Percentiles rank a stretch among this genome's conserved stretches.
Conservation (phyloP, 2,888 invertebrate genomes). For the Mermis nigrescens region DNA sequence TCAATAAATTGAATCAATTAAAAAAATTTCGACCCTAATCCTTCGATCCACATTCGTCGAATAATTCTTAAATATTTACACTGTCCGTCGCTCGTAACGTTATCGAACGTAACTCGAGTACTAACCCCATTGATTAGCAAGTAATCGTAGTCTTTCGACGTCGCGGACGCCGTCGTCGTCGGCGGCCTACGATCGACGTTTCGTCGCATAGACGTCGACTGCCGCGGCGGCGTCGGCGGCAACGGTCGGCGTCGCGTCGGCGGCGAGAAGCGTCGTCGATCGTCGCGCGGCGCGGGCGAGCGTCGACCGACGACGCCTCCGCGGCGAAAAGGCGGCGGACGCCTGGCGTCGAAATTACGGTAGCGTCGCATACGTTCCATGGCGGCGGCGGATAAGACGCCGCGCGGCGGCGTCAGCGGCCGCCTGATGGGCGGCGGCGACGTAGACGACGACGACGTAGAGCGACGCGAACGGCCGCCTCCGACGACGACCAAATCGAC, state of each 20-base stretch:
- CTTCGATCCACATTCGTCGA: too few relatives aligned
- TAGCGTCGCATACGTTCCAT: background rate
- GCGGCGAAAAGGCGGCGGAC: background rate
- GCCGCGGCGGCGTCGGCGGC: background rate
- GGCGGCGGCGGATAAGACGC: background rate
- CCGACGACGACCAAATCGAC: conserved; percentile 44
- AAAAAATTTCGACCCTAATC: too few relatives aligned
- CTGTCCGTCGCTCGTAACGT: too few relatives aligned
- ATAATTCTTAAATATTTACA: too few relatives aligned
- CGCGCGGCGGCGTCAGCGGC: background rate
- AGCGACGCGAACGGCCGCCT: background rate
- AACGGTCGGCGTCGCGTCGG: background rate
- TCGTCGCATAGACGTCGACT: background rate
- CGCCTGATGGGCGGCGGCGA: background rate
- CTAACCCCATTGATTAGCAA: background rate
- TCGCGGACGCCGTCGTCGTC: background rate
- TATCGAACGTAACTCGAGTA: background rate
- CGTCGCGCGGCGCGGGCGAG: background rate
- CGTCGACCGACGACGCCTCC: background rate
- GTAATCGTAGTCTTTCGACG: background rate
- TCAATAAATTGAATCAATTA: too few relatives aligned
- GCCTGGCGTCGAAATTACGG: background rate
- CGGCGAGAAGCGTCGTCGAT: background rate
- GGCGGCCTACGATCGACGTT: background rate
- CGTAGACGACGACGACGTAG: too few relatives aligned